These are phyloP conservation scores for Phocoena sinus DNA, from an alignment of 2,113 vertebrate species.

Conservation along the genomic window DNA sequence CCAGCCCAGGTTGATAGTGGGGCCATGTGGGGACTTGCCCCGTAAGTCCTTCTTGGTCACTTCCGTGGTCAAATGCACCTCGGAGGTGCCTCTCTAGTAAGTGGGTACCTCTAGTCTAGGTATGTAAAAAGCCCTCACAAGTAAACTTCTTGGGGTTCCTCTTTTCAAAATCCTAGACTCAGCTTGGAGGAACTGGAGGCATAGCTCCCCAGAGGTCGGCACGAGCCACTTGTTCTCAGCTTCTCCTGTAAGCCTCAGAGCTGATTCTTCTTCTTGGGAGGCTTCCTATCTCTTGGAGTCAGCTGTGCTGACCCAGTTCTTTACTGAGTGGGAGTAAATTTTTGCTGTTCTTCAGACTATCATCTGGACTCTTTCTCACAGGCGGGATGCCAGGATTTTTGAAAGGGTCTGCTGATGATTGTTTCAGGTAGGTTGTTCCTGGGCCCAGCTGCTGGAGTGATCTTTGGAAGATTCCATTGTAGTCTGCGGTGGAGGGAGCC, in stretches of 20 bases:
- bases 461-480: not conserved
- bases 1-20: not conserved
- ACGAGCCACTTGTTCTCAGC: not conserved
- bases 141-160: not conserved
- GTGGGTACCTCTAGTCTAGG: not conserved
- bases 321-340: not conserved
- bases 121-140: not conserved
- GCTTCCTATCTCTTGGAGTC: not conserved
- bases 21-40: not conserved
- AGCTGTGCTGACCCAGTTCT: not conserved
- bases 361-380: not conserved
- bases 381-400: not conserved
- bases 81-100: not conserved
- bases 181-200: not conserved
- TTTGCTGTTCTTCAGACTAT: not conserved
- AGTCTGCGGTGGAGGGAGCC: not conserved
- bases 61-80: not conserved
- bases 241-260: no score
- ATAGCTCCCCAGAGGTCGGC: not conserved
- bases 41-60: not conserved
- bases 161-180: not conserved
- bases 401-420: not conserved
- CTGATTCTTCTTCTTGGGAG: not conserved
- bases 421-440: not conserved
- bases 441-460: not conserved